A percentile compares a stretch with the other conserved stretches of the same genome.
Conservation (phyloP, 30 jellyfish, hydroid and myxozoan species). For the Hydra vulgaris region DNA sequence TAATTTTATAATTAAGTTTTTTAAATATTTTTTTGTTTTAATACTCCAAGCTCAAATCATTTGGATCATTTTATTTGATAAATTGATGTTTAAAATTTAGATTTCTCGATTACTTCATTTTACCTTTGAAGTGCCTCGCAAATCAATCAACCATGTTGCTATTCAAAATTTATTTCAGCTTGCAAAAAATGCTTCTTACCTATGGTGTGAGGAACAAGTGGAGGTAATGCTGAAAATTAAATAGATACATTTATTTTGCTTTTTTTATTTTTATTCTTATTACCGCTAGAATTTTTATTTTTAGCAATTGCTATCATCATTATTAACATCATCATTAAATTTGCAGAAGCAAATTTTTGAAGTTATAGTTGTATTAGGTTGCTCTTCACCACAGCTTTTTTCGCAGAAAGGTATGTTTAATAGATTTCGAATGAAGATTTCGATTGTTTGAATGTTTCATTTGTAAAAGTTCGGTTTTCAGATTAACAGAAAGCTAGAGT, state of each 20-base stretch:
- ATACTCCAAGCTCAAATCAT: no score
- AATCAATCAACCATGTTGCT: slow-evolving; percentile 54
- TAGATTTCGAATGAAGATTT: no score
- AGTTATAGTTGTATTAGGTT: not conserved
- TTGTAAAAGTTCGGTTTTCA: no score
- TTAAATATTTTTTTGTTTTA: no score
- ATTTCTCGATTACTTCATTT: slow-evolving; percentile 50
- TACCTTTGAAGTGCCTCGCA: slow-evolving; percentile 48
- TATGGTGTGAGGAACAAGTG: slow-evolving; percentile 69
- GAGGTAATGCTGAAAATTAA: slow-evolving; percentile 51
- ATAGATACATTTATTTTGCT: not conserved
- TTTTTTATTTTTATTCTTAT: no score
- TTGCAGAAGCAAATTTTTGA: not conserved
- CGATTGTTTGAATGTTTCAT: no score
- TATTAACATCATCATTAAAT: not conserved
- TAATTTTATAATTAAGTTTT: no score
- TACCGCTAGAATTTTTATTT: not conserved
- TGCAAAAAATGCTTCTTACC: slow-evolving; percentile 66
- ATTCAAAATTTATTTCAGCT: slow-evolving; percentile 42
- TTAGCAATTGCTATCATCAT: not conserved
- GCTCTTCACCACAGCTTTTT: not conserved
- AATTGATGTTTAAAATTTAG: no score
- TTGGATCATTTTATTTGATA: no score
- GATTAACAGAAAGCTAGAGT: no score
- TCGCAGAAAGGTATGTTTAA: not conserved